Conservation (phyloP, 2,888 invertebrate genomes). For the Meiosimyza decipiens region DNA sequence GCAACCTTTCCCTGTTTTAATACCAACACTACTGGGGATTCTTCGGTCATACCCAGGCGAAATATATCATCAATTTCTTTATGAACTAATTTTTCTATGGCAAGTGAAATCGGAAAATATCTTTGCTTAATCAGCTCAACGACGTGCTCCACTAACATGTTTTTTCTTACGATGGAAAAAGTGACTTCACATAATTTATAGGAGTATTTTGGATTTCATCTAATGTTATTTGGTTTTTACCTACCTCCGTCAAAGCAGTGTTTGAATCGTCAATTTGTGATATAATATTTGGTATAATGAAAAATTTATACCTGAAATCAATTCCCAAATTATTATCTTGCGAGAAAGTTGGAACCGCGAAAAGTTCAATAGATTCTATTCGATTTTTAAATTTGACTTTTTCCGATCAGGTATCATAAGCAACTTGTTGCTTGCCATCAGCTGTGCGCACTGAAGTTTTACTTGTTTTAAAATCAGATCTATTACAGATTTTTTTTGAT, state of each 20-base stretch:
- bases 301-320: slow-evolving; percentile 30
- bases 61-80: slow-evolving; percentile 6
- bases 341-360: slow-evolving; percentile 14
- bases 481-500: slow-evolving; percentile 13
- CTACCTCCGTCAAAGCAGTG: neutral
- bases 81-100: neutral
- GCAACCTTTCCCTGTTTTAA: slow-evolving; percentile 27
- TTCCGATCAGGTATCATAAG: slow-evolving; percentile 13
- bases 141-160: slow-evolving; percentile 13
- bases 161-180: slow-evolving; percentile 8
- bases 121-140: slow-evolving; percentile 28
- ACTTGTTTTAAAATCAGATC: neutral
- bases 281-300: slow-evolving; percentile 17
- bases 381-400: slow-evolving; percentile 9
- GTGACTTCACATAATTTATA: neutral
- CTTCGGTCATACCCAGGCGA: slow-evolving; percentile 23
- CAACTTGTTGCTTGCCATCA: slow-evolving; percentile 30
- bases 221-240: neutral
- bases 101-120: slow-evolving; percentile 37
- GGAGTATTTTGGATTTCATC: neutral
- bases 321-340: slow-evolving; percentile 25
- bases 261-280: neutral
- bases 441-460: slow-evolving; percentile 24
- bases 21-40: slow-evolving; percentile 31
- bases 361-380: slow-evolving; percentile 14